Evolutionary conservation across 30 jellyfish, hydroid and myxozoan genomes (phyloP).

Genomic region (Hydractinia echinata): DNA sequence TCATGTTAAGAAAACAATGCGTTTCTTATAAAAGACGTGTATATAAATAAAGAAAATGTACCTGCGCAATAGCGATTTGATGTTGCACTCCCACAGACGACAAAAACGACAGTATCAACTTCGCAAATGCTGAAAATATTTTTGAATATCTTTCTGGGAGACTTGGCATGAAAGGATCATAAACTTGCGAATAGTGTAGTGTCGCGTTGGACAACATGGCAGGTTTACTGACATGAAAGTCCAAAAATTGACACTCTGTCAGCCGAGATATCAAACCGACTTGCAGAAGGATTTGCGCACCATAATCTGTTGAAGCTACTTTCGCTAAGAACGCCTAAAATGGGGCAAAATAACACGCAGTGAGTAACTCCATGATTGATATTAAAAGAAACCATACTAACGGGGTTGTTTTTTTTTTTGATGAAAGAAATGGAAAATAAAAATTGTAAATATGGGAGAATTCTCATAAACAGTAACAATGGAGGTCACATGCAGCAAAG

Average conservation of each 20-base stretch:
- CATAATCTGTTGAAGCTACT: slow-evolving; percentile 60
- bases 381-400: too few relatives aligned
- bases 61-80: slow-evolving; percentile 59
- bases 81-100: slow-evolving; percentile 81
- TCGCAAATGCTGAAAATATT: slow-evolving; percentile 53
- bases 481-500: too few relatives aligned
- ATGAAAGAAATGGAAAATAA: too few relatives aligned
- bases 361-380: too few relatives aligned
- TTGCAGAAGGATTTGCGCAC: slow-evolving; percentile 82
- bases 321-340: slow-evolving; percentile 69
- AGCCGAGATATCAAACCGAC: slow-evolving; percentile 55
- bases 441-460: too few relatives aligned
- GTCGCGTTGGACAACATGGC: slow-evolving; percentile 36
- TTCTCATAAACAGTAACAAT: too few relatives aligned
- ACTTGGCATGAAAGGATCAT: slow-evolving; percentile 70
- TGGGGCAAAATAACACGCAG: too few relatives aligned
- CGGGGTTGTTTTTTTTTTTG: too few relatives aligned
- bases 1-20: too few relatives aligned
- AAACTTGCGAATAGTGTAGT: slow-evolving; percentile 33
- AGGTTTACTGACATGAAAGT: slow-evolving; percentile 53
- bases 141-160: slow-evolving; percentile 56
- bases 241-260: slow-evolving; percentile 72
- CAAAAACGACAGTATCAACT: slow-evolving; percentile 54
- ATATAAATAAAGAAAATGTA: not conserved
- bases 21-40: too few relatives aligned